Evolutionary conservation across 1,140 invertebrate species (phyloP), one percentile per base, ranked within the genome.

Genomic region (Varroa destructor): DNA sequence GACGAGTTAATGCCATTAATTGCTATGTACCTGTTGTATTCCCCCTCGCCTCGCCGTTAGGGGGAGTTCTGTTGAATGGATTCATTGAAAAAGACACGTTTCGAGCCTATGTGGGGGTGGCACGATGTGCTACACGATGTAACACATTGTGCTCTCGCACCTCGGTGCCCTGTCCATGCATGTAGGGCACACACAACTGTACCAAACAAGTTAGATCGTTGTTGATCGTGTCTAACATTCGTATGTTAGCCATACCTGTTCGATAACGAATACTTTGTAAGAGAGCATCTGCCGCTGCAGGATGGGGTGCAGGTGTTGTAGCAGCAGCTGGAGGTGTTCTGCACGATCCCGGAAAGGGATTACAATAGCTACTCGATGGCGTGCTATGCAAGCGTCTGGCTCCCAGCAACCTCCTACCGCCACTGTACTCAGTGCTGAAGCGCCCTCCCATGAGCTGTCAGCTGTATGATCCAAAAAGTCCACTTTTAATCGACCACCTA

Each of bases 221-320:
- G 25, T 25, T 25, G 25, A 25, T 25, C 25, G 25, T 25, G 25
- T 25, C 25, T 25, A 25, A 25, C 25, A 25, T 25, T 25, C 25
- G 25, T 25, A 25, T 25, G 25, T 25, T 25, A 25, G 25, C 25
- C 25, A 25, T 55, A 75, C 79, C 77, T 84, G 83, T 76, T 84
- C 83, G 1, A 82, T 77, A 5, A 84, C 79, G 74, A 81, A 81
- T 43, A 84, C 79, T 71, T 77, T 77, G 74, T 84, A 84, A 73
- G 83, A 78, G 1, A 83, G 73, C 71, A 81, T 76, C 74, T 84
- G 83, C 51, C 80, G 75, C 73, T 82, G 78, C 6, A 84, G 76
- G 25, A 84, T 76, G 10, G 82, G 81, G 73, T 83, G 79, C 6
- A 84, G 76, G 74, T 81, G 79, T 72, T 79, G 74, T 0, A 80